Percentiles rank a stretch among this genome's conserved stretches.
Conservation (phyloP, 2,797 vertebrate genomes). For the Peromyscus aztecus region DNA sequence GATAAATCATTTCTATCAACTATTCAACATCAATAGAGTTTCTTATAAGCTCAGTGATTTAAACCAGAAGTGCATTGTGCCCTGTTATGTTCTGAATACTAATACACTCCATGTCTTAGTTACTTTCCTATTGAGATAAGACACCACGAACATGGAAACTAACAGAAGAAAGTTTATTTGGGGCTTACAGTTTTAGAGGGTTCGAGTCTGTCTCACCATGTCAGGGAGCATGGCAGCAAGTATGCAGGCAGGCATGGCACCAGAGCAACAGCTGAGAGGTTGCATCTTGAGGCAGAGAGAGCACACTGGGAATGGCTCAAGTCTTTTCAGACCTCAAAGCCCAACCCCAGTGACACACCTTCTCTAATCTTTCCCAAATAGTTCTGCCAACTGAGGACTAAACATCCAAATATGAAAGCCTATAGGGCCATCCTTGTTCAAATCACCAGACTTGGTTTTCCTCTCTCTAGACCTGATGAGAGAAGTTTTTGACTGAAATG, state of each 20-base stretch:
- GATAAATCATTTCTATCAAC: slow-evolving; percentile 79
- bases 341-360: neutral
- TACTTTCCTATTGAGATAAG: neutral
- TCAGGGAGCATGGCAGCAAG: neutral
- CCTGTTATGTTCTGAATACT: slow-evolving; percentile 70
- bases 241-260: no score
- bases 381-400: neutral
- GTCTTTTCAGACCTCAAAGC: neutral
- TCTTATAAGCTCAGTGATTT: slow-evolving; percentile 77
- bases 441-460: neutral
- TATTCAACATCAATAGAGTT: slow-evolving; percentile 75
- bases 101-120: slow-evolving; percentile 64
- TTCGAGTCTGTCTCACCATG: no score
- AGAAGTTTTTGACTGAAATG: slow-evolving; percentile 58
- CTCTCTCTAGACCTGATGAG: neutral
- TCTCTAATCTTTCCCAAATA: neutral
- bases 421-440: neutral
- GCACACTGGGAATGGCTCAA: neutral
- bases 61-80: slow-evolving; percentile 63
- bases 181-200: neutral
- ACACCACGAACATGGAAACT: neutral
- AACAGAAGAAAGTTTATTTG: neutral
- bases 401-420: neutral
- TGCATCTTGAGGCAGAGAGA: neutral
- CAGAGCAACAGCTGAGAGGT: neutral